Evolutionary conservation across 2,888 invertebrate species (phyloP).

Genomic region (Callosobruchus maculatus): DNA sequence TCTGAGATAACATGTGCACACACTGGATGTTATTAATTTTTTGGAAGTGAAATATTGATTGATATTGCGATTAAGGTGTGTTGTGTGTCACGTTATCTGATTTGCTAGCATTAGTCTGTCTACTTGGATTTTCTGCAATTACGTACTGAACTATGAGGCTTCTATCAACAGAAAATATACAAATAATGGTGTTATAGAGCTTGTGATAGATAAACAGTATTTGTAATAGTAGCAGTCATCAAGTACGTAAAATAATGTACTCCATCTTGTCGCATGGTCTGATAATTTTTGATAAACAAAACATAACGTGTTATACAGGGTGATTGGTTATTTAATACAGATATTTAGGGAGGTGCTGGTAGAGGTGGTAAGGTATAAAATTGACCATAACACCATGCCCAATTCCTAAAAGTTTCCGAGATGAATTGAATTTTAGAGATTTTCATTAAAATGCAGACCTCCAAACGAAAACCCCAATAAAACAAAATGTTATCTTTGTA

Average conservation of each 20-base stretch:
- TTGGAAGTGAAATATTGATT: background rate
- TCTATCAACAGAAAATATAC: background rate
- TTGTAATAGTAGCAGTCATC: background rate
- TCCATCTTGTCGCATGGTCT: too few species aligned
- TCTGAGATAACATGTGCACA: background rate
- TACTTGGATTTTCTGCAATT: background rate
- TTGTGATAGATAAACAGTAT: background rate
- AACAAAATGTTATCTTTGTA: too few species aligned
- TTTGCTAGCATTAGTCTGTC: background rate
- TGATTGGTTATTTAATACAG: too few species aligned
- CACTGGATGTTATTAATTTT: background rate
- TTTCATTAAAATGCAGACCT: too few species aligned
- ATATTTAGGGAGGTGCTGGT: too few species aligned
- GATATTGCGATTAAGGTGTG: background rate
- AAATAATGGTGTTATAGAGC: background rate
- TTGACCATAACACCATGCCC: too few species aligned
- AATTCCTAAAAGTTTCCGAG: too few species aligned
- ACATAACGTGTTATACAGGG: too few species aligned
- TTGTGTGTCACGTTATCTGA: background rate
- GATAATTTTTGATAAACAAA: too few species aligned
- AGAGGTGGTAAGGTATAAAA: too few species aligned
- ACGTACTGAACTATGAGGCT: background rate
- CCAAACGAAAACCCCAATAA: too few species aligned
- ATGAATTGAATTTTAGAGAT: too few species aligned
- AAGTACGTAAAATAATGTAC: background rate